These are phyloP conservation scores for Catostomus latipinnis DNA, from an alignment of 2,797 vertebrate species.

Conservation along the genomic window DNA sequence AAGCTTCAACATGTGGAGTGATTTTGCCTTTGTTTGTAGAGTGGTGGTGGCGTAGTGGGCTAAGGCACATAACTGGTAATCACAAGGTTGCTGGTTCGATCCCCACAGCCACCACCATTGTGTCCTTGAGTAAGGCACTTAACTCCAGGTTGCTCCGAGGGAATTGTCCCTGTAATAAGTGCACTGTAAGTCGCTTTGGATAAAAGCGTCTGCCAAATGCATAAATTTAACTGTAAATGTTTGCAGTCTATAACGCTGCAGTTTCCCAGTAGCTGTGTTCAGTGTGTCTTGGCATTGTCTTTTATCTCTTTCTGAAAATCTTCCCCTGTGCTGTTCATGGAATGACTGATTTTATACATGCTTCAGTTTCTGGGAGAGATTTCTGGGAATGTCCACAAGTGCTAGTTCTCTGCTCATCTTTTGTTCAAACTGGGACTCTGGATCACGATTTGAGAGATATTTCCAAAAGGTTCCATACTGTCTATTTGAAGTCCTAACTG, in stretches of 20 bases:
- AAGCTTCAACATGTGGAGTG: constrained; percentile 51
- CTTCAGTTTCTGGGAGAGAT: constrained; percentile 33
- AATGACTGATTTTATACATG: not conserved
- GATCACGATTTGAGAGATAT: constrained; percentile 81
- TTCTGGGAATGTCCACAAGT: constrained; percentile 29
- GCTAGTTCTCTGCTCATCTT: constrained; percentile 67
- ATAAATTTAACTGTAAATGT: not conserved
- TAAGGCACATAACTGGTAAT: too few species aligned
- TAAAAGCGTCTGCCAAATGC: too few species aligned
- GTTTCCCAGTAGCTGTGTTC: not conserved
- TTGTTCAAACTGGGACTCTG: constrained; percentile 91
- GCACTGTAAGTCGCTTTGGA: too few species aligned
- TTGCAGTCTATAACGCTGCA: not conserved
- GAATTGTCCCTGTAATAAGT: too few species aligned
- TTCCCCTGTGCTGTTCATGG: not conserved
- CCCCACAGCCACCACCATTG: too few species aligned
- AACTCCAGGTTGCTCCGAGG: too few species aligned
- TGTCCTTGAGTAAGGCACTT: too few species aligned
- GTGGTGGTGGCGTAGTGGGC: too few species aligned
- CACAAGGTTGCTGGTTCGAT: too few species aligned
- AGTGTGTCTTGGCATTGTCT: not conserved
- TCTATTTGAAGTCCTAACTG: constrained; percentile 66
- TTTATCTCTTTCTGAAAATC: constrained; percentile 2
- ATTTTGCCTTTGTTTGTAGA: not conserved
- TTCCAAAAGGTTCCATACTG: constrained; percentile 86